phyloP scores from a whole-genome alignment of 2,888 invertebrate genomes.

The Petrolisthes cinctipes region DNA sequence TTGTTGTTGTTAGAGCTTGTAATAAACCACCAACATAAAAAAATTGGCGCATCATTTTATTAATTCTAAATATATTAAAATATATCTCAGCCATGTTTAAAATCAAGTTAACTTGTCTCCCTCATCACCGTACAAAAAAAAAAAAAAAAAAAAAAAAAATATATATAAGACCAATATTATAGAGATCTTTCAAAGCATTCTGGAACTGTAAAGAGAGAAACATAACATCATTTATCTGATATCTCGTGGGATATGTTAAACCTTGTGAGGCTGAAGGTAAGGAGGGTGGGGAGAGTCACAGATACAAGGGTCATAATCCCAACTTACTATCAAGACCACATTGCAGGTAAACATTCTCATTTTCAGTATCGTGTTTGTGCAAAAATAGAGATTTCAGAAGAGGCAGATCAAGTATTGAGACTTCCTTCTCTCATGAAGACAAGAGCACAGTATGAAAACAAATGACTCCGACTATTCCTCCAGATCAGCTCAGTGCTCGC shows the following conservation, averaged over 20 bases:
- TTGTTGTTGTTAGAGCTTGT: slow-evolving; percentile 54
- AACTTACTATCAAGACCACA: background rate
- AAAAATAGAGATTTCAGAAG: slow-evolving; percentile 58
- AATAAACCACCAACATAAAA: slow-evolving; percentile 45
- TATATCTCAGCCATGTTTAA: slow-evolving; percentile 54
- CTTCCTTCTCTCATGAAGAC: slow-evolving; percentile 16
- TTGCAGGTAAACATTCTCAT: slow-evolving; percentile 23
- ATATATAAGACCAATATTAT: background rate
- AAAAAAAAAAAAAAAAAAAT: background rate
- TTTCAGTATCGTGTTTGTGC: slow-evolving; percentile 50
- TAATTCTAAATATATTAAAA: slow-evolving; percentile 60
- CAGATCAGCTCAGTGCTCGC: too few relatives aligned
- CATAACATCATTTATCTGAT: background rate
- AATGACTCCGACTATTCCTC: too few relatives aligned
- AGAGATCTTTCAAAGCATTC: slow-evolving; percentile 11
- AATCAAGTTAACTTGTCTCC: slow-evolving; percentile 36
- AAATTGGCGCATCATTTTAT: slow-evolving; percentile 37
- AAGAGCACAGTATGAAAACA: background rate
- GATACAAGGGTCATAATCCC: background rate
- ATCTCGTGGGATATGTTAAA: background rate
- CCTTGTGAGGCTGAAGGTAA: background rate
- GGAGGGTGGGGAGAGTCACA: background rate
- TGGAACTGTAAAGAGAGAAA: slow-evolving; percentile 36
- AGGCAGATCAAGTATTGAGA: slow-evolving; percentile 22
- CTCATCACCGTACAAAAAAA: background rate